Base-by-base conservation (phyloP, 2,797 vertebrate species). In the Thaleichthys pacificus region DNA sequence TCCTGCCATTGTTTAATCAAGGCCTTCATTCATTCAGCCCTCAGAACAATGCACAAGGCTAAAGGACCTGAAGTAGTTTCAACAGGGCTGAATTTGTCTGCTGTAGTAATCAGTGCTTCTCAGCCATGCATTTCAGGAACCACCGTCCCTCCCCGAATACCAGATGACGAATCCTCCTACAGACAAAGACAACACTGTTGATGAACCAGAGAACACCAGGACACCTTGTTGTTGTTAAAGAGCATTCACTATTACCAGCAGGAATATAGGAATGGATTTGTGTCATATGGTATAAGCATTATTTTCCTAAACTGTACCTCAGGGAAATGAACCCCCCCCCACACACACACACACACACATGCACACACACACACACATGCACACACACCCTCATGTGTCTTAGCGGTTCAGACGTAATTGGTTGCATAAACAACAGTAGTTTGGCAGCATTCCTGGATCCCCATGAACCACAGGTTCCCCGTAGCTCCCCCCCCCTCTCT, bases 351-450 rank as follows among this genome's bases (percentile, higher is more conserved):
- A 35, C 5, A 35, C 32, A 35, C 6, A 35, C 32, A 35, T 6
- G 8, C 32, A 35, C 32, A 35, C 32, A 35, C 32, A 35, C 32
- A 35, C 32, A 35, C 32, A 35, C 32, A 35, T 0, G 0, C 32
- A 35, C 8, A 35, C 32, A 35, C 32, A 35, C 32, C 7, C 32
- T 35, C 1, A 35, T 35, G 49, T 26, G 58, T 21, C 71, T 87
- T 82, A 82, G 85, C 82, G 84, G 68, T 84, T 84, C 75, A 69
- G 66, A 61, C 65, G 0, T 84, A 84, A 85, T 81, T 81, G 71
- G 57, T 73, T 58, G 80, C 77, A 76, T 77, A 81, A 84, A 86
- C 78, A 74, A 19, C 69, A 72, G 74, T 75, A 17, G 64, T 68
- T 86, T 58, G 49, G 4, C 49, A 15, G 49, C 17, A 51, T 17